Conservation (phyloP, 1,140 invertebrate species). For the Meloidogyne chitwoodi region DNA sequence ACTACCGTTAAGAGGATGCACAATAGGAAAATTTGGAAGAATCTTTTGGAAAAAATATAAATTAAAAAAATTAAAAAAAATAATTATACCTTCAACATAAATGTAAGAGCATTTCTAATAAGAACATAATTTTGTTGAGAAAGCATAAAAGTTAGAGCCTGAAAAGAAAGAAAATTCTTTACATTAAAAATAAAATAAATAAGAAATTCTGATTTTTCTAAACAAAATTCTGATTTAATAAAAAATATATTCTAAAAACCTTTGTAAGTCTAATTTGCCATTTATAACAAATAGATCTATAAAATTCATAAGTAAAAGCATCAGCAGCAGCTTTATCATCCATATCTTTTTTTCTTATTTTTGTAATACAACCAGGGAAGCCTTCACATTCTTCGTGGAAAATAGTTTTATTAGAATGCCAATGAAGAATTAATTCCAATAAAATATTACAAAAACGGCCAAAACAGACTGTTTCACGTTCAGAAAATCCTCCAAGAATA, state of each 20-base stretch:
- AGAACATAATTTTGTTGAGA: conserved; percentile 25
- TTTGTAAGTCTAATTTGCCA: conserved; percentile 39
- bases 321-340: conserved; percentile 28
- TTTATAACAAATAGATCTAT: conserved; percentile 42
- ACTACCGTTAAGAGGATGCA: background rate
- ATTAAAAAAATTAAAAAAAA: too few species aligned
- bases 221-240: background rate
- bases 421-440: conserved; percentile 88
- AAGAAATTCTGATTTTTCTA: background rate
- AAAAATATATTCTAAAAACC: background rate
- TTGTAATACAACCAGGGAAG: conserved; percentile 31
- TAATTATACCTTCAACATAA: conserved; percentile 40
- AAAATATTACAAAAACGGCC: conserved; percentile 87
- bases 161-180: background rate
- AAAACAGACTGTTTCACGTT: conserved; percentile 94
- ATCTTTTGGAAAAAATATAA: conserved; percentile 30
- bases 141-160: conserved; percentile 22
- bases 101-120: conserved; percentile 33
- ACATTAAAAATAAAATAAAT: background rate
- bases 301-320: conserved; percentile 37
- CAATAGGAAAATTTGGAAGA: conserved; percentile 28
- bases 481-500: conserved; percentile 90
- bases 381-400: conserved; percentile 69
- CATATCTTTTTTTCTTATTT: conserved; percentile 34
- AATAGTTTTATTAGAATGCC: conserved; percentile 81